Conservation (phyloP, 2,888 invertebrate genomes). For the Apodemia zela region DNA sequence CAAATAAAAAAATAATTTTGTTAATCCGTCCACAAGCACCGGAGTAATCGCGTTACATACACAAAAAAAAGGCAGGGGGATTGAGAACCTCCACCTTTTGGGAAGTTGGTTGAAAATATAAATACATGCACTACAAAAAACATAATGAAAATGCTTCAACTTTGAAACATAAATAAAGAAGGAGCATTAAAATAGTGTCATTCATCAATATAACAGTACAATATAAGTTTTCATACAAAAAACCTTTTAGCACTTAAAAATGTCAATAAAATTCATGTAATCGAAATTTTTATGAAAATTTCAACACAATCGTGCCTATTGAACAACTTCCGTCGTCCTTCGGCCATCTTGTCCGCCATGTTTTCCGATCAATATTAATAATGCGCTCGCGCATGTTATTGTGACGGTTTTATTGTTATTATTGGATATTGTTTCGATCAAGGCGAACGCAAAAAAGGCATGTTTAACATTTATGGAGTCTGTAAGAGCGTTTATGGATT, state of each 20-base stretch:
- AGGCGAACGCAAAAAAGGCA: constrained; percentile 62
- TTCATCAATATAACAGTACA: background rate
- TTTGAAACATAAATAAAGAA: background rate
- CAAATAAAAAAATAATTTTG: too few relatives aligned
- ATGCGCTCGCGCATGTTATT: constrained; percentile 47
- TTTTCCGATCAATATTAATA: constrained; percentile 38
- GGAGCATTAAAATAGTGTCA: background rate
- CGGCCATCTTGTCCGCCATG: constrained; percentile 35
- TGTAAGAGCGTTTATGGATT: constrained; percentile 38
- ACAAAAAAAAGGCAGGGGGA: too few relatives aligned
- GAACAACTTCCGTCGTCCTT: constrained; percentile 43
- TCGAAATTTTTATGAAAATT: constrained; percentile 35
- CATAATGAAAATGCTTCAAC: background rate
- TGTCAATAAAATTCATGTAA: constrained; percentile 26
- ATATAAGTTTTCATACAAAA: background rate
- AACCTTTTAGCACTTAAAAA: constrained; percentile 11
- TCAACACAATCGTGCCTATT: constrained; percentile 34
- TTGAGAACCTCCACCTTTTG: too few relatives aligned
- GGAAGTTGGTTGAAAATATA: too few relatives aligned
- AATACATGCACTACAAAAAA: background rate
- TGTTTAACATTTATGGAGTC: constrained; percentile 48
- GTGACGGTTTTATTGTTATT: constrained; percentile 64
- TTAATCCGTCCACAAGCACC: too few relatives aligned
- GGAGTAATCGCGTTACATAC: too few relatives aligned
- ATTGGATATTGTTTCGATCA: constrained; percentile 72